Base-by-base conservation (phyloP, 2,888 invertebrate genomes). In the Ennomos quercinarius region DNA sequence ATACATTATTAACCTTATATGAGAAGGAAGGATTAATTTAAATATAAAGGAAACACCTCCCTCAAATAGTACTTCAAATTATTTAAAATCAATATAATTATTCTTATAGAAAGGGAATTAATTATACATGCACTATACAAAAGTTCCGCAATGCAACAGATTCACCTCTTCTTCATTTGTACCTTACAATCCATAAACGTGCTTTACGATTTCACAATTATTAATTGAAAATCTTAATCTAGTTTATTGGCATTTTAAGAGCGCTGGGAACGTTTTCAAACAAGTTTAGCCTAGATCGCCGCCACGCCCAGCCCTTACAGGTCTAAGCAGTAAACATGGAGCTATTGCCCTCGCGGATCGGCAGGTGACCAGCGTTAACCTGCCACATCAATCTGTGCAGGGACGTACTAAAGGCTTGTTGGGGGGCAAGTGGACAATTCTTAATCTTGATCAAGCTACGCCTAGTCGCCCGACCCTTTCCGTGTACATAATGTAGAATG, bases 291-390 rank as follows among this genome's bases (percentile, higher is more conserved):
- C 55, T 48, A 61, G 54, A 55, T 45, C 17, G 43, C 49, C 47
- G 67, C 52, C 65, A 64, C 64, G 47, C 57, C 59, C 61, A 54
- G 54, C 61, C 55, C 61, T 67, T 60, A 48, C 48, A 46, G 52
- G 54, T 48, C 54, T 55, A 60, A n/a, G 51, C 46, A 58, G 67
- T 67, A 67, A 70, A 67, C 70, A 61, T 65, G 70, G 66, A 61
- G 71, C 63, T 67, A 73, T 73, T 76, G 72, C 69, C 68, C 69
- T 57, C 68, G 63, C 63, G 57, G 68, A 66, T 61, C 63, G 68
- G 67, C 66, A 65, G 66, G 67, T 65, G 61, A 64, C 54, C 60
- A 53, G 66, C 64, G 67, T 66, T 73, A 76, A 73, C 74, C 76
- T 64, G 72, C 74, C 64, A 67, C 77, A 69, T 77, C 67, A 65